These are phyloP conservation scores for Ichneumon xanthorius DNA, from an alignment of 2,888 invertebrate species.

Conservation along the genomic window DNA sequence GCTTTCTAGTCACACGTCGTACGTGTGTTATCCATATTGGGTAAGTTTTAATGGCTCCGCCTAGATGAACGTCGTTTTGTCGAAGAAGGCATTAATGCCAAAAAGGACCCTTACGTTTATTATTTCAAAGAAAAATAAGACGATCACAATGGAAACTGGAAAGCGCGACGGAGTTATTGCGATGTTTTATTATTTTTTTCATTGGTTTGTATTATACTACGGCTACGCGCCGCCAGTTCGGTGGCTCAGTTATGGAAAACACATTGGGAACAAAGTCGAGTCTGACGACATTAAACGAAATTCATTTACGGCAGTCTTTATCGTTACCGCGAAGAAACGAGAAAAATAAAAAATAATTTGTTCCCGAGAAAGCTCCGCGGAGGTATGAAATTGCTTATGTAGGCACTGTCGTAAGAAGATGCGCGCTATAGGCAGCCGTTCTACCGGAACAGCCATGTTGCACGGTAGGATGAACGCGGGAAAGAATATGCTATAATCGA, in stretches of 20 bases:
- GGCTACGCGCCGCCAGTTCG: not conserved
- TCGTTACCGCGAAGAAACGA: not conserved
- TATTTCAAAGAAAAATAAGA: not conserved
- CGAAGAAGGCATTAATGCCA: not conserved
- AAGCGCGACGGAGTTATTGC: not conserved
- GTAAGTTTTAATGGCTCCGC: constrained; percentile 39
- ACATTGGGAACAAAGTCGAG: not conserved
- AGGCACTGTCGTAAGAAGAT: constrained; percentile 41
- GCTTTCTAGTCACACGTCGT: constrained; percentile 78
- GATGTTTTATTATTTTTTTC: not conserved
- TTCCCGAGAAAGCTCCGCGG: not conserved
- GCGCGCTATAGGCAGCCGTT: constrained; percentile 57
- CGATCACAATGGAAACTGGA: not conserved
- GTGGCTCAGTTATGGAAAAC: not conserved
- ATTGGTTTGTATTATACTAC: not conserved
- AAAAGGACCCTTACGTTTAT: not conserved
- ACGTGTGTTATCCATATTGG: constrained; percentile 34
- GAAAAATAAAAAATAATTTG: not conserved
- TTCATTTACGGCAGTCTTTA: not conserved
- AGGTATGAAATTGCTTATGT: constrained; percentile 1
- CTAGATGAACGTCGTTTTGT: not conserved
- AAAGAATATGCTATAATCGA: constrained; percentile 51
- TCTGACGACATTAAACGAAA: not conserved
- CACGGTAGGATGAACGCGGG: constrained; percentile 69
- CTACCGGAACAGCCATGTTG: constrained; percentile 65